phyloP scores from a whole-genome alignment of 2,888 invertebrate species.

The Siphonodentalium dalli region DNA sequence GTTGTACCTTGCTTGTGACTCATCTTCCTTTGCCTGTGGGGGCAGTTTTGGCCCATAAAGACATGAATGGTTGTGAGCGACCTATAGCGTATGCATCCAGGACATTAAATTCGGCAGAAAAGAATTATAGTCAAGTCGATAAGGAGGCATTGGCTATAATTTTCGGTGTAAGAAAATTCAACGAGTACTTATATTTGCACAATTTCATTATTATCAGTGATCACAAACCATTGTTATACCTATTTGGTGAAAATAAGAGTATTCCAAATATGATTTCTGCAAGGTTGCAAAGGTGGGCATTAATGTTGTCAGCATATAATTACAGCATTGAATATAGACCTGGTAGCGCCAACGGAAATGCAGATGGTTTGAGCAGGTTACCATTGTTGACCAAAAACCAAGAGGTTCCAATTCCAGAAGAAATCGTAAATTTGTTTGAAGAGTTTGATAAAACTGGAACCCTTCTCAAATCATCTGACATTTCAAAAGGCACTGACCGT shows the following conservation, averaged over 20 bases:
- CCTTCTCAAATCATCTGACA: too few relatives aligned
- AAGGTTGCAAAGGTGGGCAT: conserved; percentile 23
- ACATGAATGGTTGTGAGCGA: conserved; percentile 17
- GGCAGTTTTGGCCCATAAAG: conserved; percentile 42
- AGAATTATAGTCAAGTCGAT: conserved; percentile 36
- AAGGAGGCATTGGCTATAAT: conserved; percentile 36
- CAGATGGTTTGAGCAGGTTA: conserved; percentile 14
- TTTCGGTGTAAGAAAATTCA: conserved; percentile 33
- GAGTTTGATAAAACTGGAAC: conserved; percentile 5
- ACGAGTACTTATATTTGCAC: conserved; percentile 38
- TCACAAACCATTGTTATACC: conserved; percentile 17
- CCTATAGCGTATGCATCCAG: conserved; percentile 23
- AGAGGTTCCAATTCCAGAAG: conserved; percentile 9
- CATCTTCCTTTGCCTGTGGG: too few relatives aligned
- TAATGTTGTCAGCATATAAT: conserved; percentile 17
- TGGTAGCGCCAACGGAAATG: conserved; percentile 3
- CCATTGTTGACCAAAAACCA: neutral
- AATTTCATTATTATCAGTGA: too few relatives aligned
- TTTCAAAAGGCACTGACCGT: too few relatives aligned
- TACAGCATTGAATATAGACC: conserved; percentile 16
- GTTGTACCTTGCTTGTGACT: conserved; percentile 61
- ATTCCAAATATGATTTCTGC: conserved; percentile 18
- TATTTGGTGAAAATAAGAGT: conserved; percentile 7
- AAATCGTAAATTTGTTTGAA: conserved; percentile 9
- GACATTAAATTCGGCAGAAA: conserved; percentile 28